A percentile compares a stretch with the other conserved stretches of the same genome.
Conservation (phyloP, 2,113 vertebrate species). For the Pedionomus torquatus region DNA sequence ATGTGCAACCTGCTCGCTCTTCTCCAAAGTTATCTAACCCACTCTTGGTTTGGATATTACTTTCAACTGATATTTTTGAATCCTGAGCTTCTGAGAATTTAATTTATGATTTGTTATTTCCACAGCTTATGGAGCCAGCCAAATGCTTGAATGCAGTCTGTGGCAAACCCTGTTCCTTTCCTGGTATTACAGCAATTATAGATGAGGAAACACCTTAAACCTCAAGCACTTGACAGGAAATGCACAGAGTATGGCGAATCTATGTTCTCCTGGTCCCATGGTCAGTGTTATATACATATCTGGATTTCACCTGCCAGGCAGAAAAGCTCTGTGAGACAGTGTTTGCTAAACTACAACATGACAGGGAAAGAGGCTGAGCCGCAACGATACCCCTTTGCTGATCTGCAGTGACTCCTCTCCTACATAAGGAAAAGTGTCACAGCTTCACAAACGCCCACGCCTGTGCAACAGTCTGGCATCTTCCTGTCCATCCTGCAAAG, state of each 20-base stretch:
- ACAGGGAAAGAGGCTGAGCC: background rate
- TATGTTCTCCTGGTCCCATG: background rate
- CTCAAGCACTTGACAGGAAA: background rate
- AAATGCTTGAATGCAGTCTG: background rate
- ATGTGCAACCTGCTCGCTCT: background rate
- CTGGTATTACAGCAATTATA: background rate
- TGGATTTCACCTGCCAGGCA: background rate
- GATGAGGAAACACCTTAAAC: background rate
- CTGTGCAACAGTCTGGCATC: background rate
- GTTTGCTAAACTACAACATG: background rate
- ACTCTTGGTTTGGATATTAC: background rate
- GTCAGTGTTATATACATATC: background rate
- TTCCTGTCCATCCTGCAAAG: background rate
- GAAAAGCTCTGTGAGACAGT: background rate
- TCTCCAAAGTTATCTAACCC: background rate
- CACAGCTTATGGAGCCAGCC: background rate
- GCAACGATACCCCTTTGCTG: background rate
- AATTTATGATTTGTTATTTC: constrained; percentile 21
- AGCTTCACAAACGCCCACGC: background rate
- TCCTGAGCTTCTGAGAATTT: background rate
- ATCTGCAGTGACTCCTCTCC: background rate
- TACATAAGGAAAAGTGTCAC: background rate
- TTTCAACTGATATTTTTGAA: background rate
- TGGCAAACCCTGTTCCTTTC: background rate
- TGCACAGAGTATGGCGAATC: background rate